Conservation (phyloP, 64 coral and sea anemone genomes). For the Anthopleura sola region DNA sequence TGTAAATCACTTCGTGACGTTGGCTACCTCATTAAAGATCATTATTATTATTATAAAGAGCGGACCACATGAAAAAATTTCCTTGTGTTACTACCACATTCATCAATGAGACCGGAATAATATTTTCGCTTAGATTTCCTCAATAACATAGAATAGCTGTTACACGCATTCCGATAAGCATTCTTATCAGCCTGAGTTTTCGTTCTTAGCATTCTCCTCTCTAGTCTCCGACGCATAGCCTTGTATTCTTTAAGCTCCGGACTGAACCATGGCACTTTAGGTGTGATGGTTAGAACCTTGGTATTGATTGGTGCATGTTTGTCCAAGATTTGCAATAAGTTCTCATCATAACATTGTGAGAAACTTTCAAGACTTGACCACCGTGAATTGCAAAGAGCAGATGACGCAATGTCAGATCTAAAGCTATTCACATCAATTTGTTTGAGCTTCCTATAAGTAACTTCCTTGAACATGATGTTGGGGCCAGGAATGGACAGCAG, state of each 20-base stretch:
- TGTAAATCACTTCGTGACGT: too few species aligned
- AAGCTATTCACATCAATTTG: conserved; percentile 35
- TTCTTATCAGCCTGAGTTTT: conserved; percentile 13
- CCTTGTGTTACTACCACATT: conserved; percentile 29
- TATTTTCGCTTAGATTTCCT: conserved; percentile 10
- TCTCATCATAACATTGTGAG: conserved; percentile 27
- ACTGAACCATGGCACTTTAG: conserved; percentile 38
- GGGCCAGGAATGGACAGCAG: conserved; percentile 1
- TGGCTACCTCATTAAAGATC: too few species aligned
- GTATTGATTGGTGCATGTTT: conserved; percentile 23
- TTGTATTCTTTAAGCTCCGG: conserved; percentile 31
- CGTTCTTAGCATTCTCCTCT: conserved; percentile 43
- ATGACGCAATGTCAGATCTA: conserved; percentile 34
- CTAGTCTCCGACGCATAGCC: conserved; percentile 18
- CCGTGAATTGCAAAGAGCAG: conserved; percentile 13
- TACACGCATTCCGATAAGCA: conserved; percentile 37
- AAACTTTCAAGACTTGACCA: conserved; percentile 27
- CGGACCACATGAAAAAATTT: not conserved
- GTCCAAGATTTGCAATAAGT: conserved; percentile 19
- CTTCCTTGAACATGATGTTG: conserved; percentile 35
- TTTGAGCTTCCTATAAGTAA: conserved; percentile 33
- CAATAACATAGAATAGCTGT: conserved; percentile 26
- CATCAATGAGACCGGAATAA: conserved; percentile 31
- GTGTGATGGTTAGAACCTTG: conserved; percentile 18
- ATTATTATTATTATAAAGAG: too few species aligned